phyloP scores from a whole-genome alignment of 2,888 invertebrate genomes.

The Agriopis aurantiaria region DNA sequence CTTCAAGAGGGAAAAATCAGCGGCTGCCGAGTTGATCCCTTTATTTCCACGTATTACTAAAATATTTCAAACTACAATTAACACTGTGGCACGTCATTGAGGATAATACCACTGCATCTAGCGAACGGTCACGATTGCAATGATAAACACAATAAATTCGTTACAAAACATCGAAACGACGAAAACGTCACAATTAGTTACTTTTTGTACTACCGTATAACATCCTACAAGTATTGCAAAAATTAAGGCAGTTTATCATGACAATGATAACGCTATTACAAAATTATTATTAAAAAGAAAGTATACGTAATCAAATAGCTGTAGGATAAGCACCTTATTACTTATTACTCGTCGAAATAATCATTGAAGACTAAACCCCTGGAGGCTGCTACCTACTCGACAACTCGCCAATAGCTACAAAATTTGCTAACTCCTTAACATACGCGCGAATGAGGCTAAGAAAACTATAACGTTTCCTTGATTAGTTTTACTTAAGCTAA shows the following conservation, averaged over 20 bases:
- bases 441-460: slow-evolving; percentile 52
- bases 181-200: slow-evolving; percentile 59
- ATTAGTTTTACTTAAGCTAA: slow-evolving; percentile 50
- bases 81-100: slow-evolving; percentile 83
- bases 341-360: slow-evolving; percentile 54
- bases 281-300: slow-evolving; percentile 53
- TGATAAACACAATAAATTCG: slow-evolving; percentile 72
- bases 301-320: slow-evolving; percentile 59
- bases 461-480: slow-evolving; percentile 70
- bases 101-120: slow-evolving; percentile 67
- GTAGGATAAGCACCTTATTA: slow-evolving; percentile 73
- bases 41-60: slow-evolving; percentile 65
- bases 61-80: slow-evolving; percentile 76
- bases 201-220: slow-evolving; percentile 77
- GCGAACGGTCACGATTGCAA: slow-evolving; percentile 62
- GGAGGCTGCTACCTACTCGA: slow-evolving; percentile 45
- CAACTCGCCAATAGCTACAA: slow-evolving; percentile 42
- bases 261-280: slow-evolving; percentile 54
- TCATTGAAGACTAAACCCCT: slow-evolving; percentile 50
- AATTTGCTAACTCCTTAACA: slow-evolving; percentile 38
- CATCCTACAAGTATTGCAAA: slow-evolving; percentile 61
- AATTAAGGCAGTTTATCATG: slow-evolving; percentile 62
- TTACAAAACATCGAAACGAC: slow-evolving; percentile 69
- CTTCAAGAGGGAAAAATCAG: slow-evolving; percentile 49
- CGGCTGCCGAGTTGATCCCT: slow-evolving; percentile 69